Percentiles rank a stretch among this genome's conserved stretches.
Conservation (phyloP, 2,888 invertebrate species). For the Digitonthophagus gazella region DNA sequence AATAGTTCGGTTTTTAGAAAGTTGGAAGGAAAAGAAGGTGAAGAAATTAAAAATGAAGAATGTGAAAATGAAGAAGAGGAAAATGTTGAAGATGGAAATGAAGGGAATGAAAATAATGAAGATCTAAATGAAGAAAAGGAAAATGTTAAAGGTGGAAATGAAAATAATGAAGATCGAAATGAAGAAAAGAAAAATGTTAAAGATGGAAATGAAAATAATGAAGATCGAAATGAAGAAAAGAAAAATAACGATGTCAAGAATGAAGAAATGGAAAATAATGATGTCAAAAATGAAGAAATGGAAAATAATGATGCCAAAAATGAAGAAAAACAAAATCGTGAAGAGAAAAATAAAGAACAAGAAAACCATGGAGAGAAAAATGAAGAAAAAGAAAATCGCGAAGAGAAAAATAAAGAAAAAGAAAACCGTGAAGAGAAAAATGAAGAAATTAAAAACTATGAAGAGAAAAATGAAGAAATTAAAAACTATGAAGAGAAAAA, state of each 20-base stretch:
- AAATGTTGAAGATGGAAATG: neutral
- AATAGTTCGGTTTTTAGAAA: neutral
- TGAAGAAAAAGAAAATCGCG: too few species aligned
- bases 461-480: too few species aligned
- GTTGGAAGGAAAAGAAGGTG: too few species aligned
- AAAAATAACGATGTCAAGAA: slow-evolving; percentile 6
- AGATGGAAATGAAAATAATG: slow-evolving; percentile 1
- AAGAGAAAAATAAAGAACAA: neutral
- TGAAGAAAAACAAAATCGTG: slow-evolving; percentile 13
- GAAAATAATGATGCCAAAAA: slow-evolving; percentile 13
- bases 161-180: slow-evolving; percentile 20
- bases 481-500: too few species aligned
- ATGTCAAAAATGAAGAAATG: slow-evolving; percentile 19
- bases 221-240: slow-evolving; percentile 15
- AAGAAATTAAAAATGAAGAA: slow-evolving; percentile 13
- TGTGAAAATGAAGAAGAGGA: too few species aligned
- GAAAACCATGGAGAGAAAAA: too few species aligned
- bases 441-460: too few species aligned
- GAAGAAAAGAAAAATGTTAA: neutral
- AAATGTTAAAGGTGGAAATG: slow-evolving; percentile 12
- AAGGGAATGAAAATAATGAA: slow-evolving; percentile 7
- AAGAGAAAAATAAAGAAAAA: too few species aligned
- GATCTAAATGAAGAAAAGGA: slow-evolving; percentile 19
- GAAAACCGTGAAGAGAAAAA: too few species aligned
- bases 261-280: slow-evolving; percentile 17